phyloP scores from a whole-genome alignment of 2,888 invertebrate genomes.

The Mimachlamys varia region DNA sequence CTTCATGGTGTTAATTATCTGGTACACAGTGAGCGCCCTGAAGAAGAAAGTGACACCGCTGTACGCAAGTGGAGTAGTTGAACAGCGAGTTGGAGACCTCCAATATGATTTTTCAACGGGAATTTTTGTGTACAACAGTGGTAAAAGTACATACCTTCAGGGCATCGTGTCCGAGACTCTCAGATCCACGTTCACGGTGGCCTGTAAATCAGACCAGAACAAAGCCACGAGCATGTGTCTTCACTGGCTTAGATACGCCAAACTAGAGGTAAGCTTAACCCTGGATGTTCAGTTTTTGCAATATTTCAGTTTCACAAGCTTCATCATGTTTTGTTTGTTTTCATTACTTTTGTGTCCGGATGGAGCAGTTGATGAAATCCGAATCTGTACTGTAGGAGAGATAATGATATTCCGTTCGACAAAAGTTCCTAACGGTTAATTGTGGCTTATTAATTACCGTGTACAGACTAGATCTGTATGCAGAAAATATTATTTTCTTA shows the following conservation, averaged over 20 bases:
- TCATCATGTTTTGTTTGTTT: too few species aligned
- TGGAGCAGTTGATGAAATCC: too few species aligned
- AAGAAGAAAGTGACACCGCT: conserved; percentile 54
- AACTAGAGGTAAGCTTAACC: conserved; percentile 54
- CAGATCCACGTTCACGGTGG: conserved; percentile 48
- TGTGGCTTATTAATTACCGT: too few species aligned
- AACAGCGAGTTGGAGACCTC: conserved; percentile 56
- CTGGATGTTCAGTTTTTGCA: too few species aligned
- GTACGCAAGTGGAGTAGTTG: conserved; percentile 57
- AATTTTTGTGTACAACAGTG: conserved; percentile 56
- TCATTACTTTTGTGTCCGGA: too few species aligned
- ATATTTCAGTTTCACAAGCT: too few species aligned
- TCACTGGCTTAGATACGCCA: conserved; percentile 58
- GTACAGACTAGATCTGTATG: too few species aligned
- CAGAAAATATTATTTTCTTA: too few species aligned
- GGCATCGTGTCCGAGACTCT: conserved; percentile 52
- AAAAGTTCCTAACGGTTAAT: too few species aligned
- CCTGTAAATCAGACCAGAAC: conserved; percentile 45
- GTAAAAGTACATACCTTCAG: conserved; percentile 46
- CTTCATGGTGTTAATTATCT: conserved; percentile 51
- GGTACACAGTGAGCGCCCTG: conserved; percentile 55
- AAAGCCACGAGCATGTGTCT: conserved; percentile 57
- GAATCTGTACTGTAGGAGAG: too few species aligned
- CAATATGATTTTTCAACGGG: conserved; percentile 67
- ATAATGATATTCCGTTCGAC: too few species aligned